Conservation (phyloP, 2,797 vertebrate genomes). For the Syngnathus acus region DNA sequence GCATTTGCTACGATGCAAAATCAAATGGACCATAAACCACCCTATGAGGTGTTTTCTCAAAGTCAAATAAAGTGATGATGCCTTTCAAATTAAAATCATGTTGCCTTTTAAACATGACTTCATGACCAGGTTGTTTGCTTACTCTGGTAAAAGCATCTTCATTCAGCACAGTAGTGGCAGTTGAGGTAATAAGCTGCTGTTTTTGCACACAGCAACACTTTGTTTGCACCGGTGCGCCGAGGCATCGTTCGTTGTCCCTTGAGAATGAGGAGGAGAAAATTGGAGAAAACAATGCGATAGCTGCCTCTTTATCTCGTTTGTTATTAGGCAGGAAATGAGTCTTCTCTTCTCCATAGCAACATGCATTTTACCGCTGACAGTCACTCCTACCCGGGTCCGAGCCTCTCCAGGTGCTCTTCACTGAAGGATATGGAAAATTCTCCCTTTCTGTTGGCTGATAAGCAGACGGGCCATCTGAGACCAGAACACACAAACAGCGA, state of each 20-base stretch:
- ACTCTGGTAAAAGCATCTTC: conserved; percentile 2
- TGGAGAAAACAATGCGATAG: conserved; percentile 8
- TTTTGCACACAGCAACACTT: conserved; percentile 4
- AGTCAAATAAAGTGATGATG: background rate
- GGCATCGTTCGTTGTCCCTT: background rate
- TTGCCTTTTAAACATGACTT: background rate
- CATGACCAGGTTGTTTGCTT: background rate
- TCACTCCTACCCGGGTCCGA: conserved; percentile 35
- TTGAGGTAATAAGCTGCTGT: conserved; percentile 6
- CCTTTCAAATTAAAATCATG: background rate
- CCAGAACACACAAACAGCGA: conserved; percentile 35
- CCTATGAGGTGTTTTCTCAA: background rate
- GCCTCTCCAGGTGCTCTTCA: conserved; percentile 60
- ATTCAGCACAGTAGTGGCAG: conserved; percentile 15
- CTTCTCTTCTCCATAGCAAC: conserved; percentile 1
- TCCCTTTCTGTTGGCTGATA: conserved; percentile 51
- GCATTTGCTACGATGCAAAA: background rate
- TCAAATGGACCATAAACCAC: background rate
- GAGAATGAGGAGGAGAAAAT: conserved; percentile 8
- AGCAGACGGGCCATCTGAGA: conserved; percentile 62
- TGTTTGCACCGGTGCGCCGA: background rate
- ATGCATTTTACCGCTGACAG: background rate
- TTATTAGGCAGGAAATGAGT: conserved; percentile 10
- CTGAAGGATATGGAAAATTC: conserved; percentile 52
- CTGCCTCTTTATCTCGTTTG: conserved; percentile 1